Conservation (phyloP, 2,888 invertebrate genomes). For the Chirona hameri region DNA sequence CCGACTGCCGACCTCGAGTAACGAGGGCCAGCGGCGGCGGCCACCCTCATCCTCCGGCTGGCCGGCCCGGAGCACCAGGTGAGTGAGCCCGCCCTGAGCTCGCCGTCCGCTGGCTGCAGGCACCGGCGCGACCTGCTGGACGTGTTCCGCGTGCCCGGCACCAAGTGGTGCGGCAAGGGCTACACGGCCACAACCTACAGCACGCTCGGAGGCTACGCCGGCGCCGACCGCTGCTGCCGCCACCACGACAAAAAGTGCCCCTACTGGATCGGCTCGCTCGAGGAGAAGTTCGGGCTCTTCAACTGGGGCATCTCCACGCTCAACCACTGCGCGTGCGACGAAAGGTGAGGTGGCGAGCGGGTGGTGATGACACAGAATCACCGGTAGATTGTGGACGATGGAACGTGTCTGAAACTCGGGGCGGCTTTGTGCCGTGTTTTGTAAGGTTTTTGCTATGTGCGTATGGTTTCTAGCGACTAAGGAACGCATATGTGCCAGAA, state of each 20-base stretch:
- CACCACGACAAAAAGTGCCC: constrained; percentile 79
- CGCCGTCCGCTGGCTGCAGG: constrained; percentile 36
- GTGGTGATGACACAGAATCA: too few relatives aligned
- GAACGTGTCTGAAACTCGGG: too few relatives aligned
- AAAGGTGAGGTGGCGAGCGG: constrained; percentile 62
- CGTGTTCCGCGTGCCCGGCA: constrained; percentile 40
- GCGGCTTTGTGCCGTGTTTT: too few relatives aligned
- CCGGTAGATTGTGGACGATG: too few relatives aligned
- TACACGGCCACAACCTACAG: constrained; percentile 74
- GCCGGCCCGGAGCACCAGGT: too few relatives aligned
- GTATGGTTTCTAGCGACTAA: too few relatives aligned
- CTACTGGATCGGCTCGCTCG: constrained; percentile 75
- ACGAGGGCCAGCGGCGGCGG: too few relatives aligned
- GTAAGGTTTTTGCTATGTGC: too few relatives aligned
- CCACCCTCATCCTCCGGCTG: too few relatives aligned
- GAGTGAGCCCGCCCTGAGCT: too few relatives aligned
- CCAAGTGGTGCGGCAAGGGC: constrained; percentile 88
- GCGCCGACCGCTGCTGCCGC: constrained; percentile 80
- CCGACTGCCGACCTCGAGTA: background rate
- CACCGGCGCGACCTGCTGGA: constrained; percentile 37
- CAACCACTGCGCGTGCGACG: constrained; percentile 89
- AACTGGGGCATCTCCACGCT: constrained; percentile 86
- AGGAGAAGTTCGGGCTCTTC: constrained; percentile 77
- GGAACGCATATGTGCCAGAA: too few relatives aligned
- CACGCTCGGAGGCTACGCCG: constrained; percentile 75